phyloP scores from a whole-genome alignment of 2,113 vertebrate genomes.

The Elanoides forficatus region DNA sequence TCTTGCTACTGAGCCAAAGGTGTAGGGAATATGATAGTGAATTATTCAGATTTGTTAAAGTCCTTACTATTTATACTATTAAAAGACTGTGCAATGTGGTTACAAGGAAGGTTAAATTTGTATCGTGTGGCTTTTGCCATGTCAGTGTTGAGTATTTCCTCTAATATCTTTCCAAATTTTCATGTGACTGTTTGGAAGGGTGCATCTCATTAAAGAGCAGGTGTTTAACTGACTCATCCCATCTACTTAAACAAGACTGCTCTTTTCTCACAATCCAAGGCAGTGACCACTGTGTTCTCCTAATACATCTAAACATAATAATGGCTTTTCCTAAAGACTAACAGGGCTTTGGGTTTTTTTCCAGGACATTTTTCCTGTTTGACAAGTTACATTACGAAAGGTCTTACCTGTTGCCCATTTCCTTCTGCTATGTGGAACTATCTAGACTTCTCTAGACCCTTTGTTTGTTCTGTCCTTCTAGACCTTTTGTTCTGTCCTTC shows the following conservation, averaged over 20 bases:
- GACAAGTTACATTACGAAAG: neutral
- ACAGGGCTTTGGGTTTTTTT: neutral
- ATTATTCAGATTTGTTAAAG: neutral
- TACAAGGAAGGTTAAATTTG: neutral
- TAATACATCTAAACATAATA: neutral
- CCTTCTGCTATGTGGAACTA: neutral
- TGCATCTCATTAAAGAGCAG: neutral
- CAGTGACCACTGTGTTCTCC: neutral
- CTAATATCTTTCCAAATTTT: neutral
- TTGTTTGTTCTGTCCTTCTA: neutral
- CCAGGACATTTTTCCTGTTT: neutral
- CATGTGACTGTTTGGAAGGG: accelerated
- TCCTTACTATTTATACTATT: neutral
- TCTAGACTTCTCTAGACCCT: neutral
- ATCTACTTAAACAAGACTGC: neutral
- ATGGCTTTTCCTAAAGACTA: neutral
- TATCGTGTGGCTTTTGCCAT: accelerated
- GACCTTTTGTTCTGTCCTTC: neutral
- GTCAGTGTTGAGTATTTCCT: neutral
- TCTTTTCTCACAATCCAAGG: neutral
- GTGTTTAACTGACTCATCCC: neutral
- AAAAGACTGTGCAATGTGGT: neutral
- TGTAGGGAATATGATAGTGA: neutral
- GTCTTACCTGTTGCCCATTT: neutral
- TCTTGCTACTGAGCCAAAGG: neutral